Evolutionary conservation across 2,113 vertebrate genomes (phyloP), one percentile per base, ranked within the genome.

Genomic region (Pomatostomus ruficeps): DNA sequence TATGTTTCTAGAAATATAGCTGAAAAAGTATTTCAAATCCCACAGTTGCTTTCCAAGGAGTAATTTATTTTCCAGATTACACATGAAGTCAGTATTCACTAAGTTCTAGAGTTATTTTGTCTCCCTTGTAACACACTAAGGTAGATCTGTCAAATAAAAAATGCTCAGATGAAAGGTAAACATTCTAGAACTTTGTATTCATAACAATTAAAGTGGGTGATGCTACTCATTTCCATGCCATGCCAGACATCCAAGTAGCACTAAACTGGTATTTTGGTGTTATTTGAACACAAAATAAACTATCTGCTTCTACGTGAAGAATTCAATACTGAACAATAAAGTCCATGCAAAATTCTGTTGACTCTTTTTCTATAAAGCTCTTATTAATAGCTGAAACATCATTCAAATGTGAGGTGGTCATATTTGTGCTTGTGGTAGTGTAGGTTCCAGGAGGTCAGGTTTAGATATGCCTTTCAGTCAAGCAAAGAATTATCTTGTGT

Each of bases 21-120:
- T 40, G 45, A 89, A 93, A 24, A 92, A 89, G 67, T 82, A 88
- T 86, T 91, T 93, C 67, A 89, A 92, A 86, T 5, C 4, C 23
- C 12, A 54, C 24, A 65, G 16, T 83, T 94, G 62, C 63, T 88
- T 92, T 91, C 15, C 40, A 88, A 88, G 31, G 40, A 86, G 17
- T 33, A 57, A 75, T 91, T 87, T 91, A 72, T 96, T 94, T 96
- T 80, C 29, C 51, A 88, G 46, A 49, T 92, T 79, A 87, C 11
- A 88, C 26, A 85, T 78, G 23, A 94, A 96, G 48, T 72, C 85
- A 85, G 67, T 40, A 76, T 77, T 85, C 62, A 54, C 42, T 49
- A 82, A 85, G 2, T 88, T 63, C 54, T 80, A 48, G 58, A 85
- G 82, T 55, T 73, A 85, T 48, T 92, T 96, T 78, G 33, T 51